phyloP scores from a whole-genome alignment of 2,113 vertebrate species.

The Phoenicopterus ruber region DNA sequence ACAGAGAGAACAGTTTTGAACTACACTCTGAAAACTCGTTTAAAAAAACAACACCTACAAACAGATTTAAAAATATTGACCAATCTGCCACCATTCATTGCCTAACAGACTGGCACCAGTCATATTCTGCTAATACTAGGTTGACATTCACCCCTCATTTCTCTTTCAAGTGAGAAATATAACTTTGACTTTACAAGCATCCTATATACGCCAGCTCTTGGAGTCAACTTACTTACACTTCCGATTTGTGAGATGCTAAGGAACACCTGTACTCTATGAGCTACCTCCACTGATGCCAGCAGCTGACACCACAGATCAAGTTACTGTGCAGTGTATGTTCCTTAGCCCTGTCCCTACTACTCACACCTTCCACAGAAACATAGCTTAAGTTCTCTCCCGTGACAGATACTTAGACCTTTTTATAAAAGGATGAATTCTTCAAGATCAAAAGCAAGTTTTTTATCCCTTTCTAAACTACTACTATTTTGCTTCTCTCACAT shows the following conservation, averaged over 20 bases:
- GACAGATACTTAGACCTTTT: neutral
- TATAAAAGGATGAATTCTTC: neutral
- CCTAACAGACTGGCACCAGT: neutral
- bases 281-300: neutral
- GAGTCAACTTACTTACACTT: constrained; percentile 17
- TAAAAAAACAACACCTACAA: neutral
- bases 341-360: neutral
- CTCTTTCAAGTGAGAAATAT: neutral
- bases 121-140: neutral
- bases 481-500: neutral
- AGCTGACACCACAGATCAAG: neutral
- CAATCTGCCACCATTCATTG: neutral
- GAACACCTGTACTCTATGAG: neutral
- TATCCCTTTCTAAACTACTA: neutral
- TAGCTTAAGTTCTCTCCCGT: neutral
- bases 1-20: neutral
- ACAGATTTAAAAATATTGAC: neutral
- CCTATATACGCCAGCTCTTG: neutral
- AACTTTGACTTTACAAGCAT: neutral
- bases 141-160: neutral
- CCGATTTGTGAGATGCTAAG: neutral
- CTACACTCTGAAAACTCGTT: neutral
- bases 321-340: neutral
- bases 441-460: neutral
- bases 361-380: neutral